Evolutionary conservation across 2,888 invertebrate species (phyloP).

Genomic region (Oscheius myriophilus): DNA sequence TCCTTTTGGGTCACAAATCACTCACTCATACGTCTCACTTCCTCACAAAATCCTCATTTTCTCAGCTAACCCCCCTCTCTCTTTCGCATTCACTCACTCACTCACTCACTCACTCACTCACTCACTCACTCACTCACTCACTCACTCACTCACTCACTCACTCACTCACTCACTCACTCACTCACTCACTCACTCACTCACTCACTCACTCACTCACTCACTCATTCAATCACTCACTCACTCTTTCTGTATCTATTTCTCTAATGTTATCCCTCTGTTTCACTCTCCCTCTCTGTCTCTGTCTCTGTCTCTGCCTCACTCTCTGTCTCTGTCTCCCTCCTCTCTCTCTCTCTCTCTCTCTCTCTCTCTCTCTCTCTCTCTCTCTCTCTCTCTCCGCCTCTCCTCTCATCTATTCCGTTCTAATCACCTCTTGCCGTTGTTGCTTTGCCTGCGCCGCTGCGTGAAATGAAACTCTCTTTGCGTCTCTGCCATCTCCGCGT

Average conservation of each 20-base stretch:
- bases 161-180: neutral
- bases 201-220: neutral
- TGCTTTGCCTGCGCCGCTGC: slow-evolving; percentile 17
- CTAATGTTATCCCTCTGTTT: neutral
- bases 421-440: slow-evolving; percentile 28
- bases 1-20: too few relatives aligned
- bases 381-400: neutral
- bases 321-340: slow-evolving; percentile 6
- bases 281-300: slow-evolving; percentile 14
- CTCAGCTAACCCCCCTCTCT: neutral
- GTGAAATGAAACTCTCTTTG: slow-evolving; percentile 23
- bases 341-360: neutral
- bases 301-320: slow-evolving; percentile 7
- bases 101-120: neutral
- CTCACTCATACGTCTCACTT: neutral
- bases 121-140: neutral
- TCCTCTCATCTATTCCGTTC: slow-evolving; percentile 13
- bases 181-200: neutral
- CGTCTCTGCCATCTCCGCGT: slow-evolving; percentile 6
- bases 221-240: neutral
- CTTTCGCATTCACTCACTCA: neutral
- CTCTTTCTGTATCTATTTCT: neutral
- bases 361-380: neutral
- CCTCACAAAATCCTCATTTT: neutral
- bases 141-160: neutral